Percentiles rank a stretch among this genome's conserved stretches.
phyloP scores from a whole-genome alignment of 2,113 vertebrate genomes.

The Halichoeres trimaculatus region DNA sequence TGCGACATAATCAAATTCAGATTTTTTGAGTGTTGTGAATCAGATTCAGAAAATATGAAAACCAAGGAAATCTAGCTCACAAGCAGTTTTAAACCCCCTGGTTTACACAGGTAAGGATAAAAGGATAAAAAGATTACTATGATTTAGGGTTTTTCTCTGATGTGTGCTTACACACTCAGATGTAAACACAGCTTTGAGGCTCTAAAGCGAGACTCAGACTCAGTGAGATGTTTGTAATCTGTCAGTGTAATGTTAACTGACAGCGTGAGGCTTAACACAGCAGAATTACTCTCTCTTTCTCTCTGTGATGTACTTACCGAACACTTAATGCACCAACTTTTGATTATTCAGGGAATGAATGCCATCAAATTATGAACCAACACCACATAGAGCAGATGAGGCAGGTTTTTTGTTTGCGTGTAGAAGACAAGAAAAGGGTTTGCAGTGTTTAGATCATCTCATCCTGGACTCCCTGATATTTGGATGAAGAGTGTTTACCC shows the following conservation, averaged over 20 bases:
- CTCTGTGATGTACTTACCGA: slow-evolving; percentile 15
- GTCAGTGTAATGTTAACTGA: slow-evolving; percentile 63
- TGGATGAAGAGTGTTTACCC: slow-evolving; percentile 21
- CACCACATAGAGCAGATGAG: neutral
- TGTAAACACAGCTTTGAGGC: slow-evolving; percentile 22
- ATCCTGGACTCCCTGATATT: neutral
- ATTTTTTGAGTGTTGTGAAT: too few species aligned
- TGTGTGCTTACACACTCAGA: neutral
- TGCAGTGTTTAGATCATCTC: neutral
- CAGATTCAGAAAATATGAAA: too few species aligned
- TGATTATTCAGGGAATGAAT: neutral
- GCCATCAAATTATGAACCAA: neutral
- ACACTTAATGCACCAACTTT: neutral
- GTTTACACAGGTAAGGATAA: neutral
- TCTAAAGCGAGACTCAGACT: neutral
- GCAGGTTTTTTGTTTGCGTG: neutral
- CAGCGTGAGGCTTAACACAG: slow-evolving; percentile 49
- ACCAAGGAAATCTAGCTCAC: too few species aligned
- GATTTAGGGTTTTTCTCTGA: neutral
- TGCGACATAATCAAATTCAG: too few species aligned
- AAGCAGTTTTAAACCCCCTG: too few species aligned
- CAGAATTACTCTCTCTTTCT: slow-evolving; percentile 32
- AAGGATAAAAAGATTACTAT: neutral
- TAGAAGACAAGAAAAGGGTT: neutral
- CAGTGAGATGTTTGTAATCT: slow-evolving; percentile 27